These are phyloP conservation scores for Helicoverpa assulta DNA, from an alignment of 2,888 invertebrate genomes.

Conservation along the genomic window DNA sequence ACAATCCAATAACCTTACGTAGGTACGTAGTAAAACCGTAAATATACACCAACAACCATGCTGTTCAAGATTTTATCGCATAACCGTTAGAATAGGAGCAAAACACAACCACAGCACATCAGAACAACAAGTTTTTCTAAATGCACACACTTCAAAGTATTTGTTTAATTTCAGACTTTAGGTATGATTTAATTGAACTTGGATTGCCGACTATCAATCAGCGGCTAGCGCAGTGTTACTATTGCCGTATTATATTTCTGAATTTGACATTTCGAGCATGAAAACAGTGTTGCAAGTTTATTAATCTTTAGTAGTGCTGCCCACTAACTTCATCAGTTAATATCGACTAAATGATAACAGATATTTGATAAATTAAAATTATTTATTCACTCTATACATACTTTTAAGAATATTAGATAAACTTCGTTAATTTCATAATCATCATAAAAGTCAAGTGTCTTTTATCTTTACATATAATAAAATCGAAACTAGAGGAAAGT, in stretches of 20 bases:
- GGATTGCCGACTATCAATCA: slow-evolving; percentile 29
- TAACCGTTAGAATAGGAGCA: slow-evolving; percentile 10
- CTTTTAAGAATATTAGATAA: too few relatives aligned
- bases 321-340: too few relatives aligned
- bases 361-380: too few relatives aligned
- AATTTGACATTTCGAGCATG: background rate
- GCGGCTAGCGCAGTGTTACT: background rate
- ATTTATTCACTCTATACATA: too few relatives aligned
- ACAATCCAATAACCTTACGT: slow-evolving; percentile 64
- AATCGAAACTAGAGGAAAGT: too few relatives aligned
- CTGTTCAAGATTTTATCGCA: slow-evolving; percentile 12
- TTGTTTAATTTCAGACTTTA: slow-evolving; percentile 25
- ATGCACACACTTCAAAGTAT: slow-evolving; percentile 13
- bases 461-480: too few relatives aligned
- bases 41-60: slow-evolving; percentile 45
- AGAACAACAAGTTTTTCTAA: slow-evolving; percentile 21
- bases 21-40: slow-evolving; percentile 42
- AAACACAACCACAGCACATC: slow-evolving; percentile 48
- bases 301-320: too few relatives aligned
- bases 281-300: slow-evolving; percentile 24
- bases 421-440: too few relatives aligned
- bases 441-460: too few relatives aligned
- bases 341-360: too few relatives aligned
- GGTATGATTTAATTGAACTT: slow-evolving; percentile 18
- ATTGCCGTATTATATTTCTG: slow-evolving; percentile 16